phyloP scores from a whole-genome alignment of 2,113 vertebrate genomes.

The Oreocharis arfaki region DNA sequence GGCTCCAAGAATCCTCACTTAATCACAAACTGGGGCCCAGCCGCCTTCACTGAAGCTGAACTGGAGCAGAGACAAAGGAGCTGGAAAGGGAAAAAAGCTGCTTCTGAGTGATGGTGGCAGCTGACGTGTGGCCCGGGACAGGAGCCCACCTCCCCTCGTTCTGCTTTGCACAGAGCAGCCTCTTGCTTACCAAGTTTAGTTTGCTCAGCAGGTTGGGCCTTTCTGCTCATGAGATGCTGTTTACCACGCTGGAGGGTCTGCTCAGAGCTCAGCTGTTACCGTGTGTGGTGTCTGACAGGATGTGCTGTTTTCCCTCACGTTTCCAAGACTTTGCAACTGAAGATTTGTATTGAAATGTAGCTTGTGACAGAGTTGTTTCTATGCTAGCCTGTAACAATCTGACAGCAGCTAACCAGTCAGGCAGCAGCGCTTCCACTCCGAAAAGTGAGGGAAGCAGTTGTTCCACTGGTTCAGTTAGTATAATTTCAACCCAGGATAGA shows the following conservation, averaged over 20 bases:
- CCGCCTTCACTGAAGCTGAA: constrained; percentile 88
- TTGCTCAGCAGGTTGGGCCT: constrained; percentile 14
- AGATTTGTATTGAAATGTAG: not conserved
- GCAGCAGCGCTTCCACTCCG: not conserved
- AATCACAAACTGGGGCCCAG: constrained; percentile 94
- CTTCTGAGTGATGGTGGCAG: constrained; percentile 25
- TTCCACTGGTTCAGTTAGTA: not conserved
- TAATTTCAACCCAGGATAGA: not conserved
- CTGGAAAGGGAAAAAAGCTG: constrained; percentile 87
- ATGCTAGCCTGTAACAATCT: not conserved
- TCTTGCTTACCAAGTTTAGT: not conserved
- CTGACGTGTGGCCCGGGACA: rapidly evolving
- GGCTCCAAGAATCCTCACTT: constrained; percentile 83
- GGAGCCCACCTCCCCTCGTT: not conserved
- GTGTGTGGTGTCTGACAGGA: not conserved
- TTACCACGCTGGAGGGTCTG: not conserved
- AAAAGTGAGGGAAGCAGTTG: not conserved
- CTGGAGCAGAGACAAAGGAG: constrained; percentile 84
- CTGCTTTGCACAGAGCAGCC: constrained; percentile 25
- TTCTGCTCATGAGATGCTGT: not conserved
- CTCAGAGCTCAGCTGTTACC: not conserved
- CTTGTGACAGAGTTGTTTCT: not conserved
- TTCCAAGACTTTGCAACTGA: not conserved
- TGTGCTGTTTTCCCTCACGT: not conserved
- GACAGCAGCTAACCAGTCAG: not conserved